Evolutionary conservation across 2,888 invertebrate species (phyloP), one percentile per base, ranked within the genome.

Genomic region (Macaria notata): DNA sequence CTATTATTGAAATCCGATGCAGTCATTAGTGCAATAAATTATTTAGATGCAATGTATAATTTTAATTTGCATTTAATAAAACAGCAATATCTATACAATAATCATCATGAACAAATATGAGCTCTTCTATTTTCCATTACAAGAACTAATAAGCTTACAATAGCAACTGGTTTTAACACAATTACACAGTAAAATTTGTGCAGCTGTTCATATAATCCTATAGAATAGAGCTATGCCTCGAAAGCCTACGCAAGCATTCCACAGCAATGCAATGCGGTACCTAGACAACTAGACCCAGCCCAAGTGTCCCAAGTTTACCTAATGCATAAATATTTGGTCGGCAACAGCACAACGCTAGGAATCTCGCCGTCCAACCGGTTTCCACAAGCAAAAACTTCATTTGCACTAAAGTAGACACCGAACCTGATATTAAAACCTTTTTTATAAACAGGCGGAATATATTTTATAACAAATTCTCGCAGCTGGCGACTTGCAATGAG

Each of bases 331-430:
- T 29, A 49, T 50, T 46, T 46, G 50, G 50, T 54, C 41, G 46
- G 42, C 48, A 49, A 9, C 30, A 38, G 39, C 53, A 53, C 46
- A 54, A 9, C 50, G 45, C 48, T 45, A 52, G 49, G 51, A 58
- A 55, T 52, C 56, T 61, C 39, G 42, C 44, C 19, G 33, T n/a
- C 19, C 48, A 36, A 63, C 56, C 58, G 52, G 65, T 63, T 61
- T 41, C 46, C 31, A 33, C 49, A 38, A 9, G 42, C 49, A 54
- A 61, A 65, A 61, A 61, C 52, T 9, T 7, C 38, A 42, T 41
- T 53, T 43, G 41, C 38, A 59, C 31, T 45, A 38, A 45, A n/a
- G 30, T 52, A 46, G 47, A 59, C 55, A 63, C 49, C 48, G 51
- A 62, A 61, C 59, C 41, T 48, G 53, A 51, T 41, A 47, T 33